Evolutionary conservation across 2,113 vertebrate species (phyloP), one percentile per base, ranked within the genome.

Genomic region (Neogobius melanostomus): DNA sequence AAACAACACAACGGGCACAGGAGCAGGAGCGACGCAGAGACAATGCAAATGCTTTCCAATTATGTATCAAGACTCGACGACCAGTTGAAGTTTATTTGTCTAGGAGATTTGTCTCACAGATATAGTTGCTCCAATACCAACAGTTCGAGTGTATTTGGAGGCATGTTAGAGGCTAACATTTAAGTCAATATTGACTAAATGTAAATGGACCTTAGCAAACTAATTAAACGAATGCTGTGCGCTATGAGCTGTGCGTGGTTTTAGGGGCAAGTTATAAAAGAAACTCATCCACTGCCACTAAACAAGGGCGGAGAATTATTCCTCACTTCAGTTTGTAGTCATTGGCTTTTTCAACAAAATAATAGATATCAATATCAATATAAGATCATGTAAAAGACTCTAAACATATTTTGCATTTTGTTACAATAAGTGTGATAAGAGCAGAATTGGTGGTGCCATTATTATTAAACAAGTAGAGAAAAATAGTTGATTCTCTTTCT

Each of bases 181-280:
- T 77, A 72, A 68, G 82, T 80, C 82, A 82, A 87, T 84, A 89
- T 88, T 88, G 80, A 87, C 68, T 16, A 52, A 67, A 85, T 87
- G 72, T 74, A 81, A 88, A 85, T 79, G 74, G 62, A 66, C 57
- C 62, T 67, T 52, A 65, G n/a, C 47, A 62, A 75, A 62, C 74
- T 73, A 83, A 78, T 81, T 72, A 64, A 79, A 67, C 69, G 60
- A 64, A 72, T 72, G 53, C 71, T 59, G 49, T 52, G 69, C 71
- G 81, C 43, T 70, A 56, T 43, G 1, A 15, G 44, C 53, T 64
- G 54, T 69, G 69, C 66, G 68, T 61, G 63, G 8, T 42, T 73
- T 74, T 53, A 64, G n/a, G 68, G 60, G n/a, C n/a, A 49, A 57
- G 17, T 64, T 44, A 54, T 46, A 21, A 21, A 21, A 21, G 21